phyloP scores from a whole-genome alignment of 2,888 invertebrate genomes.

The Nematopogon swammerdamellus region DNA sequence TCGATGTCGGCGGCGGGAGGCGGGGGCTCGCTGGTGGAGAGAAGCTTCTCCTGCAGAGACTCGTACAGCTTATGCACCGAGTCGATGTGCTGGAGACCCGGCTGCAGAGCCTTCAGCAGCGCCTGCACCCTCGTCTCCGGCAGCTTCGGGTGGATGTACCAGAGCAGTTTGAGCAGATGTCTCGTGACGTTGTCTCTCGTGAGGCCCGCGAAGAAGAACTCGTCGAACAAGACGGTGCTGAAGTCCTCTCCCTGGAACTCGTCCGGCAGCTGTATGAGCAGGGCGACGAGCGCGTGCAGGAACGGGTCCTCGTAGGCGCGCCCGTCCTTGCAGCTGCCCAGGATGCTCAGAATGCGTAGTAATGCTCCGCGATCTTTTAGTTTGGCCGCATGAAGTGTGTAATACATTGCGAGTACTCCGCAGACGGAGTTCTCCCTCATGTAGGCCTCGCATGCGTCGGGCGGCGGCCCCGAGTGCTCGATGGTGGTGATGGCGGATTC shows the following conservation, averaged over 20 bases:
- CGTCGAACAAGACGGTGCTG: constrained; percentile 92
- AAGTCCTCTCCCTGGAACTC: constrained; percentile 94
- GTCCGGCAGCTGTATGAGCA: constrained; percentile 84
- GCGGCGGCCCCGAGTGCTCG: constrained; percentile 90
- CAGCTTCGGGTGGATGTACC: constrained; percentile 86
- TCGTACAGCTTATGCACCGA: constrained; percentile 79
- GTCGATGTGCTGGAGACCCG: constrained; percentile 77
- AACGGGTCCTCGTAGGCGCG: constrained; percentile 94
- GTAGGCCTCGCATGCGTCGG: constrained; percentile 91
- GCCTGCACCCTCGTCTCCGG: constrained; percentile 76
- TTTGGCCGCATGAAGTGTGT: constrained; percentile 84
- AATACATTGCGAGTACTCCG: constrained; percentile 92
- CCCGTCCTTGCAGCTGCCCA: constrained; percentile 89
- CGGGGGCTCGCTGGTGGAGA: constrained; percentile 63
- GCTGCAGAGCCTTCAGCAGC: constrained; percentile 76
- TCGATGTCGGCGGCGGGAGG: constrained; percentile 65
- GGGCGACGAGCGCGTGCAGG: constrained; percentile 83
- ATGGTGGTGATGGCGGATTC: constrained; percentile 91
- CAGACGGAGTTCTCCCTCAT: constrained; percentile 90
- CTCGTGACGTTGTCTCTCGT: constrained; percentile 88
- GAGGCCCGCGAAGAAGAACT: constrained; percentile 89
- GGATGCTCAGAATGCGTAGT: constrained; percentile 81
- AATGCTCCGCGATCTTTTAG: constrained; percentile 77
- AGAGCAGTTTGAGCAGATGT: constrained; percentile 85
- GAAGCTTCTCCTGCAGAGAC: constrained; percentile 74